Evolutionary conservation across 2,113 vertebrate species (phyloP), one percentile per base, ranked within the genome.

Genomic region (Plectropomus leopardus): DNA sequence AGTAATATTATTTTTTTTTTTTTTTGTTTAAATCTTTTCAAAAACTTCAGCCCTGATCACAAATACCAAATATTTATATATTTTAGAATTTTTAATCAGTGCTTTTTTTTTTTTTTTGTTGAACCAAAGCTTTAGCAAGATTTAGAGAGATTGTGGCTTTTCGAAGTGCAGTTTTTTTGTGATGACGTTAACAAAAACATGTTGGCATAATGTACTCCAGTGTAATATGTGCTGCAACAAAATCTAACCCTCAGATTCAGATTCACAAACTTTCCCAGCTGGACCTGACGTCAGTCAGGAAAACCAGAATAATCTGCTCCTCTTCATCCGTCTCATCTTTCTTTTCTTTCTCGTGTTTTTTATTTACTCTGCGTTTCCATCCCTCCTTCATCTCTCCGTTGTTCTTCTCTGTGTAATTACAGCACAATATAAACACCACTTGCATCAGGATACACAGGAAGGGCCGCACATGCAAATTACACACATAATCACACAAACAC

Each of bases 401-500:
- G 48, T 53, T 40, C 59, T 34, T 68, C 59, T 72, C 78, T 75
- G 63, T 71, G 78, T 77, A 83, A 89, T 89, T 84, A 40, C 69
- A 28, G 59, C 71, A 24, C 69, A 86, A 82, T 64, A 73, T 89
- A 89, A 91, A 91, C 87, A 83, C 13, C 59, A 15, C 19, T 74
- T 13, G 69, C 72, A 67, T 63, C 1, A 40, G 73, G 7, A 69
- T 55, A 13, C 69, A 36, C 64, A 68, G 80, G 76, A 77, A 82
- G 32, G 45, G 32, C 21, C 24, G 15, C 76, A 47, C 40, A 36
- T 40, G 11, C 15, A 76, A 16, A 64, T 57, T 34, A 72, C 74
- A 76, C 55, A 36, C 40, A 47, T 4, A 69, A 42, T 67, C 45
- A 57, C 45, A 54, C 26, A 78, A 36, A 79, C 65, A 72, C 78